Evolutionary conservation across 2,888 invertebrate genomes (phyloP).

Genomic region (Ceratothoa steindachneri): DNA sequence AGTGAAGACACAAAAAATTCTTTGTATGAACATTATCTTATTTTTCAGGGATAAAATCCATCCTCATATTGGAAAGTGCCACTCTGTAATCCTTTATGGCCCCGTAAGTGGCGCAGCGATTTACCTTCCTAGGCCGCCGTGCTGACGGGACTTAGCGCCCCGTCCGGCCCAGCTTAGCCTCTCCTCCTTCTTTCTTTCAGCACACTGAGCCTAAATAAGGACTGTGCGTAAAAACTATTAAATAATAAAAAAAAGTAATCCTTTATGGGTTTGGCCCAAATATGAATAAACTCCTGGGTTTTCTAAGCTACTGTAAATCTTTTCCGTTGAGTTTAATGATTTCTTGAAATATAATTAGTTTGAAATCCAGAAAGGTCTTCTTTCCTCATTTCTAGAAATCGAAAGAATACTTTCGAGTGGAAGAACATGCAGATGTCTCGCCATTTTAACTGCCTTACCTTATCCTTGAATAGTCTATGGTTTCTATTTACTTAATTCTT

Average conservation of each 20-base stretch:
- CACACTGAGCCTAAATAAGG: no score
- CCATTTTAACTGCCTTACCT: slow-evolving; percentile 16
- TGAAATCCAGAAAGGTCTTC: neutral
- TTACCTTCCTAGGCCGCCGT: no score
- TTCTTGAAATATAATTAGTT: neutral
- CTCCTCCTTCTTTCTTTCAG: no score
- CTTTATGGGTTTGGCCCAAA: no score
- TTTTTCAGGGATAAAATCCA: no score
- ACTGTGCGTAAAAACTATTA: no score
- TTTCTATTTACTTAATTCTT: slow-evolving; percentile 17
- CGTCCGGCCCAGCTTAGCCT: no score
- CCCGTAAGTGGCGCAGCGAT: neutral
- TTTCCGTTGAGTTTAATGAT: neutral
- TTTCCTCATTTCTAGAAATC: slow-evolving; percentile 4
- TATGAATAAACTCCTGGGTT: neutral
- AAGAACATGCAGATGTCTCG: neutral
- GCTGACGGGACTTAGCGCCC: no score
- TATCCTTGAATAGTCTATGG: neutral
- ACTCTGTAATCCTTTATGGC: neutral
- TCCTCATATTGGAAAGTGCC: slow-evolving; percentile 7
- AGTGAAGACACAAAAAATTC: no score
- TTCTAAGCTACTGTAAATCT: slow-evolving; percentile 13
- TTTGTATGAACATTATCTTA: no score
- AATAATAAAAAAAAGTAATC: no score
- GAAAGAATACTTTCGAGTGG: neutral